Base-by-base conservation (phyloP, 2,888 invertebrate species). In the Congeria kusceri region DNA sequence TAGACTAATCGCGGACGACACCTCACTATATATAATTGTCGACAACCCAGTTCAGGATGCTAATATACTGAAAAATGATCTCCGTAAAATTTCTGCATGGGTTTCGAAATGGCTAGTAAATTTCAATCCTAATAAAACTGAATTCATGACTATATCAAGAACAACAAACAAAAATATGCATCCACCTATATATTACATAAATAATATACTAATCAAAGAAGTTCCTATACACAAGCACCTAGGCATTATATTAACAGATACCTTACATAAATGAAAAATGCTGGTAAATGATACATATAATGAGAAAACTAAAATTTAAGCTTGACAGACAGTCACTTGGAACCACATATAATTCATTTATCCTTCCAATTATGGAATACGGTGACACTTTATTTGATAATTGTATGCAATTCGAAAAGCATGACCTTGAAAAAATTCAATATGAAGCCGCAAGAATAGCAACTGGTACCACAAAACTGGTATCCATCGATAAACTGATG, bases 191-290 rank as follows among this genome's bases (percentile, higher is more conserved):
- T 65, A 15, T 29, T 49, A 53, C 49, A n/a, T n/a, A n/a, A 18
- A 65, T 13, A 29, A 47, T 25, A 9, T n/a, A 9, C 65, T 25
- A 53, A 65, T 65, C 25, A 47, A 20, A 9, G 49, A 65, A 1
- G 49, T 65, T 7, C 28, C 53, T 4, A 13, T 32, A 25, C 66
- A 66, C 58, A 65, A 66, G 49, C 72, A 73, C 25, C 61, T 73
- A n/a, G 72, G 72, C 29, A 2, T 73, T 11, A 69, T 58, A 15
- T 64, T 75, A 23, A 67, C 74, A 3, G 53, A 61, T 5, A 46
- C 66, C n/a, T n/a, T n/a, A n/a, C n/a, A n/a, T n/a, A n/a, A n/a
- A n/a, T n/a, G n/a, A n/a, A n/a, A n/a, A n/a, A n/a, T n/a, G n/a
- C n/a, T n/a, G n/a, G n/a, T n/a, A n/a, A n/a, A n/a, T n/a, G n/a